Percentiles rank a stretch among this genome's conserved stretches.
Evolutionary conservation across 2,113 vertebrate species (phyloP).

Genomic region (Alectura lathami): DNA sequence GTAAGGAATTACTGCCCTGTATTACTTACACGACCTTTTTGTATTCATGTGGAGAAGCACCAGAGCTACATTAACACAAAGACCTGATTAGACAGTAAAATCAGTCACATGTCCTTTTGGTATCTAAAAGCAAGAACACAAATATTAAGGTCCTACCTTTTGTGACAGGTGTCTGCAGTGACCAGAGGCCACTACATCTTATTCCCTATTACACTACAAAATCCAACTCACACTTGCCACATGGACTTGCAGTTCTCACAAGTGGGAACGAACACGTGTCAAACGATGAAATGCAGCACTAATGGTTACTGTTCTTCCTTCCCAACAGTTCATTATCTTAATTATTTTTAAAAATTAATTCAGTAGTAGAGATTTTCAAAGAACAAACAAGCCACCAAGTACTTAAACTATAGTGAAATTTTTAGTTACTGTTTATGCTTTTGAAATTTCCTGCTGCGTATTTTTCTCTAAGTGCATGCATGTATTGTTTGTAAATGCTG

Average conservation of each 20-base stretch:
- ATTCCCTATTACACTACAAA: background rate
- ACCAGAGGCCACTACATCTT: background rate
- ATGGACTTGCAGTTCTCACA: background rate
- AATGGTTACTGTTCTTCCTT: background rate
- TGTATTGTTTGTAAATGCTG: background rate
- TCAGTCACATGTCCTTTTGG: background rate
- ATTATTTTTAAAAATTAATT: background rate
- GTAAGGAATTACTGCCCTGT: background rate
- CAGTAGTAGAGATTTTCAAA: background rate
- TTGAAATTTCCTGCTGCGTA: background rate
- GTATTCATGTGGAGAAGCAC: background rate
- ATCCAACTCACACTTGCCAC: background rate
- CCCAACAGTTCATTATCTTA: background rate
- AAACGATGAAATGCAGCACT: background rate
- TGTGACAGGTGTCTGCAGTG: background rate
- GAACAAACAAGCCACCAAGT: background rate
- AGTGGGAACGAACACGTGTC: background rate
- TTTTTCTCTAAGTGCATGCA: background rate
- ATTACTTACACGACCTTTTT: background rate
- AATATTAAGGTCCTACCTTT: background rate
- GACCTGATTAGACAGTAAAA: background rate
- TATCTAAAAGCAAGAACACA: background rate
- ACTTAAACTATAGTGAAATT: background rate
- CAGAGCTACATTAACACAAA: background rate
- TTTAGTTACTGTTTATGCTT: background rate